phyloP scores from a whole-genome alignment of 2,797 vertebrate genomes.

The Megalops cyprinoides region DNA sequence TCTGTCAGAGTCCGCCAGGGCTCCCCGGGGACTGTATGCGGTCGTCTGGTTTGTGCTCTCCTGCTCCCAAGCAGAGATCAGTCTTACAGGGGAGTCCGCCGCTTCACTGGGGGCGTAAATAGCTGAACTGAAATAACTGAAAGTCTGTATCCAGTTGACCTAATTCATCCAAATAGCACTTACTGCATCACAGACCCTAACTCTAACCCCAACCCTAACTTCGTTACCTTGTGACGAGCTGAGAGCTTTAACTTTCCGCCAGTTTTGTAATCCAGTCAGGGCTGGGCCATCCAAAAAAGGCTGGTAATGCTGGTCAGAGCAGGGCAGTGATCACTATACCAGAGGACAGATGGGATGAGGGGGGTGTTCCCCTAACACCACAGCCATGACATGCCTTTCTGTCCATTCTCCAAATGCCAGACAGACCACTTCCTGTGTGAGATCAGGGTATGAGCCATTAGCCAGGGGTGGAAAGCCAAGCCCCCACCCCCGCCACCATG shows the following conservation, averaged over 20 bases:
- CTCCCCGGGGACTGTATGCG: neutral
- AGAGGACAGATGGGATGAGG: constrained; percentile 46
- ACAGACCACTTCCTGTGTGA: constrained; percentile 52
- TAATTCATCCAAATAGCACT: neutral
- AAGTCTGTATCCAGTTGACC: neutral
- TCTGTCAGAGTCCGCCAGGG: neutral
- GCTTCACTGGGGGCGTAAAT: neutral
- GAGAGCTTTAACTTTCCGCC: too few relatives aligned
- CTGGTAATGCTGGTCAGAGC: too few relatives aligned
- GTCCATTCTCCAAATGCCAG: constrained; percentile 37
- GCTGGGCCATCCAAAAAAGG: too few relatives aligned
- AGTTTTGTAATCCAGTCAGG: too few relatives aligned
- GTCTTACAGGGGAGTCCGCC: neutral
- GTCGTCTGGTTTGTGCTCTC: neutral
- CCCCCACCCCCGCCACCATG: neutral
- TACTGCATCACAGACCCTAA: too few relatives aligned
- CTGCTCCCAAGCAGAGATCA: neutral
- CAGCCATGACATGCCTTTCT: constrained; percentile 53
- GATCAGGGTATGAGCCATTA: constrained; percentile 36
- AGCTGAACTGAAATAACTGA: neutral
- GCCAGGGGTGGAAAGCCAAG: neutral
- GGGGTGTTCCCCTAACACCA: constrained; percentile 51
- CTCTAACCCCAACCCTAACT: too few relatives aligned
- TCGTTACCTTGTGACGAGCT: too few relatives aligned
- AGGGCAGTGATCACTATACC: constrained; percentile 55